Conservation (phyloP, 2,888 invertebrate genomes). For the Aleiodes testaceus region DNA sequence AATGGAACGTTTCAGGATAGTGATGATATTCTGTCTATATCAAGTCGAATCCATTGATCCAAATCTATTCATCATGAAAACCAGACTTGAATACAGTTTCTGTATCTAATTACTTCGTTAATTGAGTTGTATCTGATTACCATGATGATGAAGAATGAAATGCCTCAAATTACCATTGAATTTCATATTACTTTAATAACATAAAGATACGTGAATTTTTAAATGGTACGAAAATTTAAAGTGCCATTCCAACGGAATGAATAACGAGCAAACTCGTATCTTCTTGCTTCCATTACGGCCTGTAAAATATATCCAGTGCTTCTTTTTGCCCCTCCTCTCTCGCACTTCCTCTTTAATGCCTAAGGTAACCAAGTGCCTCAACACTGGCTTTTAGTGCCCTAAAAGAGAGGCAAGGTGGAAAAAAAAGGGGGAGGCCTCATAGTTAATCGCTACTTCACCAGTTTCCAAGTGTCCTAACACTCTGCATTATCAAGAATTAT, state of each 20-base stretch:
- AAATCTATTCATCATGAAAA: background rate
- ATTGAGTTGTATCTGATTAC: too few species aligned
- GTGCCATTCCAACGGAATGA: background rate
- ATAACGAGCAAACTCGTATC: conserved; percentile 7
- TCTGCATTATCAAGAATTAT: conserved; percentile 26
- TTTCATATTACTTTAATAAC: background rate
- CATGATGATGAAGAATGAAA: too few species aligned
- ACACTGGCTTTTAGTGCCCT: conserved; percentile 13
- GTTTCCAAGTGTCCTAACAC: conserved; percentile 13
- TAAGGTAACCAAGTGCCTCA: conserved; percentile 18
- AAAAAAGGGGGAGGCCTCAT: background rate
- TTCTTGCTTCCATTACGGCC: conserved; percentile 20
- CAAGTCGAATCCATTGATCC: background rate
- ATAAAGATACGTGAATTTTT: background rate
- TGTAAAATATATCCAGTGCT: conserved; percentile 18
- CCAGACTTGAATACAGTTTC: background rate
- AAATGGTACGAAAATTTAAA: conserved; percentile 1
- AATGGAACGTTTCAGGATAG: too few species aligned
- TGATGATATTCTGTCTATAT: conserved; percentile 9
- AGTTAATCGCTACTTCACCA: conserved; percentile 19
- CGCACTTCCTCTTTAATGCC: conserved; percentile 5
- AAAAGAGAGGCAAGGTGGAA: background rate
- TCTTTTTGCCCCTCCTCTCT: background rate
- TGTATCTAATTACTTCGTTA: background rate
- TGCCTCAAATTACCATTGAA: too few species aligned